These are phyloP conservation scores for Synergus umbraculus DNA, from an alignment of 2,888 invertebrate genomes.

Conservation along the genomic window DNA sequence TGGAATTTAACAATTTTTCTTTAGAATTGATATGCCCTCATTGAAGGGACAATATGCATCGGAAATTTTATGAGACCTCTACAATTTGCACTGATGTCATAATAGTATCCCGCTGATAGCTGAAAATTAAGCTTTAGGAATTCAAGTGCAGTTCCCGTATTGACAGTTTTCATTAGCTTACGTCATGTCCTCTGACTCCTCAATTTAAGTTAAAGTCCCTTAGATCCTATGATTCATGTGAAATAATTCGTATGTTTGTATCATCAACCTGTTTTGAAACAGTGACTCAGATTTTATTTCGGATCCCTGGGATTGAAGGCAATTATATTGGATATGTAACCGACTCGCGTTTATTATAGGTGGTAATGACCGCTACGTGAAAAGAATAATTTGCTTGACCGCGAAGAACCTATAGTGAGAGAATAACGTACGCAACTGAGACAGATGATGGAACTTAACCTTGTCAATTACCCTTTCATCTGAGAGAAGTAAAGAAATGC, in stretches of 20 bases:
- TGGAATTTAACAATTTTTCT: too few relatives aligned
- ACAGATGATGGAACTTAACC: slow-evolving; percentile 31
- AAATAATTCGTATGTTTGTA: not conserved
- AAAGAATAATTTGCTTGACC: slow-evolving; percentile 36
- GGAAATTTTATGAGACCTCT: slow-evolving; percentile 14
- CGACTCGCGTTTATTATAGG: slow-evolving; percentile 26
- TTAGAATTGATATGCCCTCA: not conserved
- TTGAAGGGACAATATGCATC: not conserved
- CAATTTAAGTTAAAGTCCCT: not conserved
- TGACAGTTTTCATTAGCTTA: slow-evolving; percentile 16
- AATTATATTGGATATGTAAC: slow-evolving; percentile 5
- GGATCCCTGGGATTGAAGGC: not conserved
- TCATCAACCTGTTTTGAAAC: not conserved
- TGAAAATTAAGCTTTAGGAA: slow-evolving; percentile 31
- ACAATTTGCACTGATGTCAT: slow-evolving; percentile 33
- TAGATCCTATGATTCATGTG: not conserved
- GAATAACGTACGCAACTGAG: slow-evolving; percentile 24
- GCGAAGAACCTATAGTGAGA: not conserved
- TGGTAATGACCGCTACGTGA: slow-evolving; percentile 38
- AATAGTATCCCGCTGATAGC: slow-evolving; percentile 17
- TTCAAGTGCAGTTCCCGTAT: slow-evolving; percentile 36
- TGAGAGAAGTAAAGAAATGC: slow-evolving; percentile 14
- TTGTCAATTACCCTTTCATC: slow-evolving; percentile 36
- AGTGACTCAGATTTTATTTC: not conserved
- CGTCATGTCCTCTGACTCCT: not conserved